Conservation (phyloP, 2,113 vertebrate species). For the Promerops cafer region DNA sequence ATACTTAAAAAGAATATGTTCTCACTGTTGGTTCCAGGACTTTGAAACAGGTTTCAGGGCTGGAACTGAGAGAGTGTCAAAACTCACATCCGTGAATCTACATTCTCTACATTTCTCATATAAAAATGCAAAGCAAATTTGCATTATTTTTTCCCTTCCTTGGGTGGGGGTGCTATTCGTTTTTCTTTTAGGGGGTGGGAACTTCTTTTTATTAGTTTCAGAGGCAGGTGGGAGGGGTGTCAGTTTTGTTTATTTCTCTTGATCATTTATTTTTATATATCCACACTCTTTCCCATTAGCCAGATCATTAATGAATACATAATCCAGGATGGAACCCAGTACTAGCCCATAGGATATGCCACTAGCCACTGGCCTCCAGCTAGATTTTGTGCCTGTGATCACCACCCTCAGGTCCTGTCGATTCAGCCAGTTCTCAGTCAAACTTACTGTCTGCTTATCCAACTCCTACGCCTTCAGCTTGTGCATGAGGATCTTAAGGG, state of each 20-base stretch:
- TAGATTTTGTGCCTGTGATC: neutral
- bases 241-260: neutral
- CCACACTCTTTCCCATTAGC: neutral
- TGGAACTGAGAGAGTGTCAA: neutral
- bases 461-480: neutral
- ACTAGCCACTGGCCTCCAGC: neutral
- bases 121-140: neutral
- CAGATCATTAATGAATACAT: neutral
- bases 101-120: neutral
- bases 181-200: neutral
- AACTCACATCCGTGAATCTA: neutral
- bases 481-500: neutral
- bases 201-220: neutral
- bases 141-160: neutral
- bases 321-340: neutral
- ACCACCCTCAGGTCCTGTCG: neutral
- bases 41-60: neutral
- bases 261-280: neutral
- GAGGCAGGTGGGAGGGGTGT: fast-evolving
- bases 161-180: neutral
- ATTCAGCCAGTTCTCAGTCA: neutral
- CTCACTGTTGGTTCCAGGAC: neutral
- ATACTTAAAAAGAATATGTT: neutral
- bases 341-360: neutral
- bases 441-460: neutral